Conservation (phyloP, 2,888 invertebrate species). For the Hetaerina titia region DNA sequence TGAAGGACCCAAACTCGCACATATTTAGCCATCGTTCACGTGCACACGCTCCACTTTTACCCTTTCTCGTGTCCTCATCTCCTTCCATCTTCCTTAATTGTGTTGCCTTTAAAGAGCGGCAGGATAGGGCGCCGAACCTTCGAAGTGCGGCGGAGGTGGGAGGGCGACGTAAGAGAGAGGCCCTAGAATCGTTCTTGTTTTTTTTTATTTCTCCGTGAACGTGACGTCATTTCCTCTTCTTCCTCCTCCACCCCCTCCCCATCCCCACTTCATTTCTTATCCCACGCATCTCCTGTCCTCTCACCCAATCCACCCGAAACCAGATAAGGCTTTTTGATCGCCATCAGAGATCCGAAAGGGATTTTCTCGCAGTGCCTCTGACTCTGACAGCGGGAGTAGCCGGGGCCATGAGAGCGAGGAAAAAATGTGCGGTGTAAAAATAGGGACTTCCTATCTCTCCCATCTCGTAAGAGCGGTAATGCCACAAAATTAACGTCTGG, state of each 20-base stretch:
- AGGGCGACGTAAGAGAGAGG: background rate
- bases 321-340: conserved; percentile 27
- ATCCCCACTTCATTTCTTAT: background rate
- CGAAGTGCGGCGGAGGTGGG: background rate
- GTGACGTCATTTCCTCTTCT: conserved; percentile 14
- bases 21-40: background rate
- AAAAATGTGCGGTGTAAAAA: background rate
- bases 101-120: background rate
- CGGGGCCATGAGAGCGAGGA: background rate
- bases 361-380: background rate
- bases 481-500: background rate
- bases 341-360: background rate
- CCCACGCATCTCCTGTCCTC: background rate
- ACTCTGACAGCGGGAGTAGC: background rate
- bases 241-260: background rate
- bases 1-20: too few relatives aligned
- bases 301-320: background rate
- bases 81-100: conserved; percentile 18
- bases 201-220: background rate
- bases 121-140: background rate
- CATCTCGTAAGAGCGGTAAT: background rate
- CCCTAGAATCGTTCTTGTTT: background rate
- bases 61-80: background rate
- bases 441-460: background rate
- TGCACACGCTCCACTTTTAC: background rate